Percentiles rank a stretch among this genome's conserved stretches.
Evolutionary conservation across 2,888 invertebrate genomes (phyloP).

Genomic region (Lepetodrilus schrolli): DNA sequence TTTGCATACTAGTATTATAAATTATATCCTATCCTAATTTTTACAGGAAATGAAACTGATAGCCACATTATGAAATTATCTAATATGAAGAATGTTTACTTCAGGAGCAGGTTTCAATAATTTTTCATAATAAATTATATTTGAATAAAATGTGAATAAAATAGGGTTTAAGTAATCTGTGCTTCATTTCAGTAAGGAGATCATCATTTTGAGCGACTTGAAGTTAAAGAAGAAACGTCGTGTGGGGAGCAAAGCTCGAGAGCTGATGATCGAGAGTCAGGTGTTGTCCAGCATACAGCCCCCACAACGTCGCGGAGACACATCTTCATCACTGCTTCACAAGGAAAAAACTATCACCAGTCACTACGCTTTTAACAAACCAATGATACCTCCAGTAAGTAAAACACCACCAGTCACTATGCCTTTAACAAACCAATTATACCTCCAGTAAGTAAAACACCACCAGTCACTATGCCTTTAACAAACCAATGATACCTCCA

Average conservation of each 20-base stretch:
- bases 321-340: neutral
- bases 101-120: no score
- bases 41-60: no score
- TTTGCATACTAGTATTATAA: no score
- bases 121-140: no score
- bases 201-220: slow-evolving; percentile 62
- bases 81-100: no score
- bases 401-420: slow-evolving; percentile 61
- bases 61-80: no score
- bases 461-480: slow-evolving; percentile 69
- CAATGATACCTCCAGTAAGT: slow-evolving; percentile 67
- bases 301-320: neutral
- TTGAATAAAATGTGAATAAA: no score
- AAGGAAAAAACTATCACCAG: slow-evolving; percentile 52
- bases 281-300: slow-evolving; percentile 1
- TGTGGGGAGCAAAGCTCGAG: slow-evolving; percentile 59
- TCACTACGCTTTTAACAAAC: slow-evolving; percentile 70
- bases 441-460: slow-evolving; percentile 65
- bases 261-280: slow-evolving; percentile 57
- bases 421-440: slow-evolving; percentile 68
- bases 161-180: no score
- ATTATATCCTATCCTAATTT: no score
- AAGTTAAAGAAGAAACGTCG: slow-evolving; percentile 64
- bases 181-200: slow-evolving; percentile 71
- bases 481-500: slow-evolving; percentile 67